These are phyloP conservation scores for Blennius ocellaris DNA, from an alignment of 2,113 vertebrate species.

Conservation along the genomic window DNA sequence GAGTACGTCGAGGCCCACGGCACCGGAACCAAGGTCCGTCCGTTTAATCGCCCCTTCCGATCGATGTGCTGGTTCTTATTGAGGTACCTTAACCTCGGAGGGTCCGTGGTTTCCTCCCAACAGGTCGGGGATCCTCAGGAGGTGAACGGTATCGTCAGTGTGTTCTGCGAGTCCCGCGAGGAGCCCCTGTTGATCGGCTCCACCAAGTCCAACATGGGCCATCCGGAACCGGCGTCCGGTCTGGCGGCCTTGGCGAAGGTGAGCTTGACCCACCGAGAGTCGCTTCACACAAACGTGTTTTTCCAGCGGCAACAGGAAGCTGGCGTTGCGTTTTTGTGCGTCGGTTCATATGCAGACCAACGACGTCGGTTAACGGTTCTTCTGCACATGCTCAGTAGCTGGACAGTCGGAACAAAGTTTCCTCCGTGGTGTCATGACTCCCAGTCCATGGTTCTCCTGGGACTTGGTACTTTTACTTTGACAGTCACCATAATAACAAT, in stretches of 20 bases:
- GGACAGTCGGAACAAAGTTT: no score
- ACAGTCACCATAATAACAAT: no score
- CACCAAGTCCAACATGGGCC: constrained; percentile 98
- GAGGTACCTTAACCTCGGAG: not conserved
- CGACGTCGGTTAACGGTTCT: no score
- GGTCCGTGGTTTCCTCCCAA: constrained; percentile 8
- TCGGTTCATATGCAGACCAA: no score
- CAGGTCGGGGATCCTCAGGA: constrained; percentile 98
- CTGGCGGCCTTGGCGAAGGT: constrained; percentile 93
- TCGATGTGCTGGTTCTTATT: no score
- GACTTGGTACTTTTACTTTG: no score
- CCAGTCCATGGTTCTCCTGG: no score
- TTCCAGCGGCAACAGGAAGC: no score
- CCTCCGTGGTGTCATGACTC: no score
- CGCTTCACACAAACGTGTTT: not conserved
- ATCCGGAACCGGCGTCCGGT: constrained; percentile 94
- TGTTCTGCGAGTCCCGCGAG: constrained; percentile 84
- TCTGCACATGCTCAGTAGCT: no score
- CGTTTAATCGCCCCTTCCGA: no score
- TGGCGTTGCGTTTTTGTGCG: no score
- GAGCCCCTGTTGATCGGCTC: constrained; percentile 92
- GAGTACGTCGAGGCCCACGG: constrained; percentile 97
- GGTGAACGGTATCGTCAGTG: constrained; percentile 85
- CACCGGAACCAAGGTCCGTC: constrained; percentile 93
- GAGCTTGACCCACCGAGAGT: constrained; percentile 15